Evolutionary conservation across 2,797 vertebrate genomes (phyloP).

Genomic region (Rousettus madagascariensis): DNA sequence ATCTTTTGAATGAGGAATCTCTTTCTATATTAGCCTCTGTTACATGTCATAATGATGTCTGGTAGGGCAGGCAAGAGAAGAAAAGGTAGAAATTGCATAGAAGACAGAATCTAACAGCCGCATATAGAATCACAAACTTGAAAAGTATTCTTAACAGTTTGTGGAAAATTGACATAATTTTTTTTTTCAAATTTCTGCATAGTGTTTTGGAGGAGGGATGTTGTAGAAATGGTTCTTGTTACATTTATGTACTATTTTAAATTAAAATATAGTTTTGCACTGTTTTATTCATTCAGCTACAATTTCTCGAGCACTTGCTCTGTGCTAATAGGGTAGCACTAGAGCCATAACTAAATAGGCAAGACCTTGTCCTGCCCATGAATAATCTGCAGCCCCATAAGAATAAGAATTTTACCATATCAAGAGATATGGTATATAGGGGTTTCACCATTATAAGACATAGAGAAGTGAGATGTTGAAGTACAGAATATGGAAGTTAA

Average conservation of each 20-base stretch:
- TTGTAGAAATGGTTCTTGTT: not conserved
- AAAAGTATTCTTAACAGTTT: not conserved
- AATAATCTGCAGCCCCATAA: not conserved
- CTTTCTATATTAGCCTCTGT: not conserved
- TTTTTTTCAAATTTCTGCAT: not conserved
- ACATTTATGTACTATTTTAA: conserved; percentile 15
- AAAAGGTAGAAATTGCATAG: not conserved
- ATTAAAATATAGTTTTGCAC: not conserved
- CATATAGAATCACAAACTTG: not conserved
- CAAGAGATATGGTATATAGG: no score
- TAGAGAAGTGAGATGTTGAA: not conserved
- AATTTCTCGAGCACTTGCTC: not conserved
- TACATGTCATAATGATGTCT: not conserved
- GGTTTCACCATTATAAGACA: not conserved
- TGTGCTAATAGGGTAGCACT: not conserved
- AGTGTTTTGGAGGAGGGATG: not conserved
- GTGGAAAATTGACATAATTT: not conserved
- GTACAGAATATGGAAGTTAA: not conserved
- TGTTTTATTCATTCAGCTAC: not conserved
- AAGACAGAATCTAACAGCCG: not conserved
- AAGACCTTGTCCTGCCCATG: not conserved
- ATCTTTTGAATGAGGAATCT: not conserved
- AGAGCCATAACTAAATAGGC: not conserved
- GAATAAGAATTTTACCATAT: not conserved
- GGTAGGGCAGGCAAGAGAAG: not conserved